These are phyloP conservation scores for Pantherophis vulpinus DNA, from an alignment of 2,797 vertebrate genomes.

Conservation along the genomic window DNA sequence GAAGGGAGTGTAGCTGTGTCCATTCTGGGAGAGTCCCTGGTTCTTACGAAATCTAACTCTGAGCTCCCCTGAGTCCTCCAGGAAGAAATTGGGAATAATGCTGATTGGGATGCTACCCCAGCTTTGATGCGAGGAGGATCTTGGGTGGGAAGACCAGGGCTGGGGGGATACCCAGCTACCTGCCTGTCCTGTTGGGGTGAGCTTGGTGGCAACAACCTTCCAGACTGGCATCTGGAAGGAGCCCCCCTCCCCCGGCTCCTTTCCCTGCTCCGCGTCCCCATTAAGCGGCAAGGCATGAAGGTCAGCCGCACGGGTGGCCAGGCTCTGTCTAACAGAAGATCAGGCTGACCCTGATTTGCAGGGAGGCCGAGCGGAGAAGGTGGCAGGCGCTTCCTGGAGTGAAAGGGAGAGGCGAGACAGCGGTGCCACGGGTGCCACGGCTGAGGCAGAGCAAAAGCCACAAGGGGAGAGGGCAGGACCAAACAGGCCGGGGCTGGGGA, in stretches of 20 bases:
- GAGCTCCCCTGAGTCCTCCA: neutral
- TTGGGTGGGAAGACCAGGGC: neutral
- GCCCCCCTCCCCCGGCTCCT: rapidly evolving
- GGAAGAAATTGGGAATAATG: neutral
- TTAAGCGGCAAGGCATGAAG: constrained; percentile 51
- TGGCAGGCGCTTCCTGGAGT: constrained; percentile 44
- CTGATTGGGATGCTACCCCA: neutral
- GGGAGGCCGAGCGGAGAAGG: constrained; percentile 58
- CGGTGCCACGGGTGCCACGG: neutral
- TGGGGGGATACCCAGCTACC: neutral
- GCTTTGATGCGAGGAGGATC: neutral
- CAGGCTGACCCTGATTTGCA: constrained; percentile 63
- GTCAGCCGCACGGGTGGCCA: constrained; percentile 48
- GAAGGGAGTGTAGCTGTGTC: neutral
- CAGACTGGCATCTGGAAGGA: neutral
- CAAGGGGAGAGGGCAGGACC: constrained; percentile 9
- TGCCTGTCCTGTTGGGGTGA: neutral
- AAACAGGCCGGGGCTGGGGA: constrained; percentile 30
- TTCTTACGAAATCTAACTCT: neutral
- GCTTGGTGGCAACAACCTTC: neutral
- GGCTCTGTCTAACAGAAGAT: constrained; percentile 58
- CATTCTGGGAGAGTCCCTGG: neutral
- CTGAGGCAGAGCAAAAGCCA: neutral
- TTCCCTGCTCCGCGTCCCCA: constrained; percentile 24
- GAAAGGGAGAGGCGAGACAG: constrained; percentile 2